phyloP scores from a whole-genome alignment of 2,113 vertebrate genomes.

The Proteles cristata region DNA sequence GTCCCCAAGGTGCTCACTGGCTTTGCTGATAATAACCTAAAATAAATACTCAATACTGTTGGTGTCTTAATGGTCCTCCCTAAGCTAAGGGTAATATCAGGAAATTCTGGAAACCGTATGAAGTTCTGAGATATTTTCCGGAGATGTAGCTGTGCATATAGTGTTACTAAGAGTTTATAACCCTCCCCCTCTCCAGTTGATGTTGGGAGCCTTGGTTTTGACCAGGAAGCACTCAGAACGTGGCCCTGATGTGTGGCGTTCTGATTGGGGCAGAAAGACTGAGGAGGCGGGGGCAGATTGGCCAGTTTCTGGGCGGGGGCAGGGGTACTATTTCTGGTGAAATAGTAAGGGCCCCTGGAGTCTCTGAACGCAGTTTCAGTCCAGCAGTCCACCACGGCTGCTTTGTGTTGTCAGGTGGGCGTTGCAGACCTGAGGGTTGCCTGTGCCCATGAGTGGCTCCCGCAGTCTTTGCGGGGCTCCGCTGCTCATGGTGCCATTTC shows the following conservation, averaged over 20 bases:
- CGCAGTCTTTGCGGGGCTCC: too few species aligned
- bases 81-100: background rate
- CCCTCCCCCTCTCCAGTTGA: background rate
- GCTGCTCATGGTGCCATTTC: background rate
- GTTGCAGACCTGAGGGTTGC: fast-evolving
- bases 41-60: background rate
- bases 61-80: background rate
- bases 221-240: too few species aligned
- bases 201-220: background rate
- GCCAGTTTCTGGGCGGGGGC: background rate
- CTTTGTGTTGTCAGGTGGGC: fast-evolving
- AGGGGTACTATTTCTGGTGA: background rate
- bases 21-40: background rate
- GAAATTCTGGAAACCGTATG: background rate
- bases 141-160: background rate
- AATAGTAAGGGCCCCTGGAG: background rate
- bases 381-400: background rate
- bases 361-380: background rate
- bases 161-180: background rate
- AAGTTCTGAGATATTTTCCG: background rate
- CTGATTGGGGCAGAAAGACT: fast-evolving
- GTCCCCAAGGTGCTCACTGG: background rate
- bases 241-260: background rate
- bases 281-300: fast-evolving
- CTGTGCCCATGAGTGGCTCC: background rate